Base-by-base conservation (phyloP, 2,888 invertebrate genomes). In the Gymnoscelis rufifasciata region DNA sequence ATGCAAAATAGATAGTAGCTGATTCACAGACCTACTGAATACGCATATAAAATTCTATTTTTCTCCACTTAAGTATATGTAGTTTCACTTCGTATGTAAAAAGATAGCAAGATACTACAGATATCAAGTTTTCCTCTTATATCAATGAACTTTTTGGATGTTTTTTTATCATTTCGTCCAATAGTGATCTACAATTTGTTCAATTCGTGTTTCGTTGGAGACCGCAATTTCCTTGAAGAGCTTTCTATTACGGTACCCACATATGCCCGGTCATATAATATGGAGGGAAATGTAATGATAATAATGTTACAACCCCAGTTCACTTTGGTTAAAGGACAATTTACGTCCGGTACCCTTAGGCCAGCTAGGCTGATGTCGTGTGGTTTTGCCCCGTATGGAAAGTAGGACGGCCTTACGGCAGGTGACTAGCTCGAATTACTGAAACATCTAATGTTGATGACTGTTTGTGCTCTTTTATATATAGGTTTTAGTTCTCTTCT, bases 191-290 rank as follows among this genome's bases (percentile, higher is more conserved):
- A 45, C 38, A 30, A 49, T 56, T 60, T 60, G 43, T 56, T 61
- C 56, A 55, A 38, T 45, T 51, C 41, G 52, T 50, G 49, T 57
- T 53, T 55, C 57, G 56, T 68, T 64, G 42, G 51, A 53, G 60
- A 63, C 59, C 66, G 61, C 66, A 70, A 72, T 75, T 73, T 71
- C 62, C 56, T 67, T 64, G 60, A 60, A 71, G 63, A 64, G 68
- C 58, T 64, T 65, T 67, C 69, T 56, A 66, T 72, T 71, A 69
- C 58, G 54, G 54, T 57, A 56, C 57, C 60, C 51, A 53, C 51
- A 56, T 57, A 59, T 56, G 63, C 44, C 54, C 54, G 51, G 50
- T 46, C 54, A 42, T 58, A 62, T 62, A 64, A 67, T 63, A 62
- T 60, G 56, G 51, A 56, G 47, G 62, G 56, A 67, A 68, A 70